phyloP scores from a whole-genome alignment of 2,113 vertebrate genomes.

The Podiceps cristatus region DNA sequence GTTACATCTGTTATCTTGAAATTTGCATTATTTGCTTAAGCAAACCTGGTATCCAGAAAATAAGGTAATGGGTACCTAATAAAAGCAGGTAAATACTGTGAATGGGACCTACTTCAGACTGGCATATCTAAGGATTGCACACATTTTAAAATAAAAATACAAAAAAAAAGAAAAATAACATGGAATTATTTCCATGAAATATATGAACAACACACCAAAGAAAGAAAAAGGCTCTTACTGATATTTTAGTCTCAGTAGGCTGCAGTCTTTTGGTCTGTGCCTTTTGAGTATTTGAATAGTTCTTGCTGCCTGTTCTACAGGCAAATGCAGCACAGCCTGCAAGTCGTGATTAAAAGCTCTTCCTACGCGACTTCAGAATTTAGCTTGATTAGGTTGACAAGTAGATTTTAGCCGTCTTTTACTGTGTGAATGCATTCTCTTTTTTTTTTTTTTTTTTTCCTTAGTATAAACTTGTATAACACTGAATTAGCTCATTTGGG shows the following conservation, averaged over 20 bases:
- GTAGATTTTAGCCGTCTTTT: slow-evolving; percentile 30
- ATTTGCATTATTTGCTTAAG: slow-evolving; percentile 30
- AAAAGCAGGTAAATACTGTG: not conserved
- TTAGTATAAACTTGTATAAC: not conserved
- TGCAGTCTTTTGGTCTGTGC: not conserved
- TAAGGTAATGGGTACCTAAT: not conserved
- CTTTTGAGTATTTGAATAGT: slow-evolving; percentile 9
- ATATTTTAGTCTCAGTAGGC: not conserved
- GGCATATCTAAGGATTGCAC: not conserved
- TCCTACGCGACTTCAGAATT: slow-evolving; percentile 55
- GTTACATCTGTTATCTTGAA: not conserved
- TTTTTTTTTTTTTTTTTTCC: not conserved
- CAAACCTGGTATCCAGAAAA: slow-evolving; percentile 8
- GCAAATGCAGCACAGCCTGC: not conserved
- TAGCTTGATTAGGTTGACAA: slow-evolving; percentile 56
- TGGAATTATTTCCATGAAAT: not conserved
- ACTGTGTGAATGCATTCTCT: not conserved
- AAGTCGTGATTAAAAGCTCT: slow-evolving; percentile 44
- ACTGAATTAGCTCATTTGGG: slow-evolving; percentile 1
- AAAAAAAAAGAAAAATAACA: not conserved
- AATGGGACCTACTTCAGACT: not conserved
- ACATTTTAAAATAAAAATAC: not conserved
- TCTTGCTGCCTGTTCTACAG: not conserved
- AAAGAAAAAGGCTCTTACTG: not conserved
- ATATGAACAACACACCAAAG: not conserved